Base-by-base conservation (phyloP, 1,140 invertebrate species). In the Samia ricini region DNA sequence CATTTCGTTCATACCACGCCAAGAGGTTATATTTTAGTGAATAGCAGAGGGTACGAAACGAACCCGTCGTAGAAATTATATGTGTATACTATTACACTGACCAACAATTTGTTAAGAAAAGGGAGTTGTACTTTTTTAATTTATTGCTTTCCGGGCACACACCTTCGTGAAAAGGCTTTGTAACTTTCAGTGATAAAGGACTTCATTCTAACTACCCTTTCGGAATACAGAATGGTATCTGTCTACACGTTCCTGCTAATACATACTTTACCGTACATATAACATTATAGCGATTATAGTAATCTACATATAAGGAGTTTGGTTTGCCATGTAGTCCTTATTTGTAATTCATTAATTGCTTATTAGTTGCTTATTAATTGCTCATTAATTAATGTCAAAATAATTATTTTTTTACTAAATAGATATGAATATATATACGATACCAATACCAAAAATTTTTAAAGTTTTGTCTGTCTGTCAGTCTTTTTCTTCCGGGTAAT, bases 61-160 rank as follows among this genome's bases (percentile, higher is more conserved):
- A 15, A 42, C 33, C 33, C 33, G n/a, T 42, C 33, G 33, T 42
- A 42, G 33, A 42, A 29, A 29, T 8, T 29, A 29, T 29, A 29
- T 29, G 26, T 29, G 26, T 29, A 29, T 29, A 29, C 6, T 29
- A 42, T 42, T 42, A 42, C n/a, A 42, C 33, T 42, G 10, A 15
- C 33, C 23, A 33, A 70, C 72, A 74, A 76, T 72, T 74, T 74
- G 69, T 68, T 74, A 71, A 76, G 68, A 76, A 73, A 71, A 68
- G 63, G 48, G 64, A 64, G 61, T 65, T 60, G 58, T 65, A 68
- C 64, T 66, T 73, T 65, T 67, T 65, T 60, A 67, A 73, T 69
- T 73, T 69, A 69, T 76, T 66, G 61, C 68, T 62, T 58, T 63
- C 55, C 56, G 56, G 56, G 18, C 56, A 57, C 12, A 26, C 56